A percentile compares a stretch with the other conserved stretches of the same genome.
Conservation (phyloP, 35 echinoderm and acorn worm genomes). For the Amphiura filiformis region DNA sequence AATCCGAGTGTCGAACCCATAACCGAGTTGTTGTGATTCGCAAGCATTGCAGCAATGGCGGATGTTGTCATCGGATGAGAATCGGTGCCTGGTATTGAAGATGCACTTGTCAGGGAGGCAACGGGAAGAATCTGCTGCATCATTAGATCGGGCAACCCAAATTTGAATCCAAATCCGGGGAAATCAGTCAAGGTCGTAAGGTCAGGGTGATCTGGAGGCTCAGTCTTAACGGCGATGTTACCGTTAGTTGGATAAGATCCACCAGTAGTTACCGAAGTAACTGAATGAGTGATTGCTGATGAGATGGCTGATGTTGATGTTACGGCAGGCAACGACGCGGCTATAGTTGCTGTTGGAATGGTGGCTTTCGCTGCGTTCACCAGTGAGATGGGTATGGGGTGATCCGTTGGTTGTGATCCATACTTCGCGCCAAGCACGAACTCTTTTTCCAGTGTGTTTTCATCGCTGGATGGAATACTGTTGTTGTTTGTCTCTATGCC, state of each 20-base stretch:
- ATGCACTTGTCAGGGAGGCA: neutral
- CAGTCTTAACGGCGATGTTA: neutral
- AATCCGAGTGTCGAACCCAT: neutral
- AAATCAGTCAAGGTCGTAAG: constrained; percentile 29
- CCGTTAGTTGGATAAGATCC: neutral
- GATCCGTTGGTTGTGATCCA: neutral
- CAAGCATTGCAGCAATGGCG: neutral
- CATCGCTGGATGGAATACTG: neutral
- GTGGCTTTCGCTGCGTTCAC: neutral
- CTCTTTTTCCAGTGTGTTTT: neutral
- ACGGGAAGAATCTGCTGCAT: constrained; percentile 29
- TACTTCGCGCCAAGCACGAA: neutral
- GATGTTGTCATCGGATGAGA: neutral
- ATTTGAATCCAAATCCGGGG: constrained; percentile 28
- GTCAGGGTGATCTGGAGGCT: constrained; percentile 10
- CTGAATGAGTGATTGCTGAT: neutral
- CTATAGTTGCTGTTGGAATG: neutral
- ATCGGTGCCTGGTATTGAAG: neutral
- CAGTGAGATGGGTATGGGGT: neutral
- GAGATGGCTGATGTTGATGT: neutral
- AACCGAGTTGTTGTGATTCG: neutral
- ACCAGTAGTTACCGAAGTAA: too few species aligned
- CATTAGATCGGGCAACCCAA: neutral
- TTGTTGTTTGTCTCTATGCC: constrained; percentile 15
- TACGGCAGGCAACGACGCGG: neutral